Evolutionary conservation across 2,113 vertebrate species (phyloP), one percentile per base, ranked within the genome.

Genomic region (Chionis minor): DNA sequence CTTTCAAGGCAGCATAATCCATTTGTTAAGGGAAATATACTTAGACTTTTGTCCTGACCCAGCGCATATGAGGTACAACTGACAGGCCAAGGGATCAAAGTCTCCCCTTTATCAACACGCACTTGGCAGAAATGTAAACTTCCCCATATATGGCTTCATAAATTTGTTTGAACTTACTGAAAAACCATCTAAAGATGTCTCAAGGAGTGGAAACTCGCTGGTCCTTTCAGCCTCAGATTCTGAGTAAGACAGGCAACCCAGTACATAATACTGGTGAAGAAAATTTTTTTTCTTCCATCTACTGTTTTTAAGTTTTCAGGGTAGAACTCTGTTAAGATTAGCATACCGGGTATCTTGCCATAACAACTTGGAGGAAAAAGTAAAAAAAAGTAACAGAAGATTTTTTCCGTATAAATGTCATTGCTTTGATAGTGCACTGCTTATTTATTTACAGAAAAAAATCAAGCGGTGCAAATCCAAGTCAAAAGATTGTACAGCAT

Each of bases 61-160:
- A 19, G 73, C 83, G 69, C 82, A 67, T 11, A 51, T 1, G 61
- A 91, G 86, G 75, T 49, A 91, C 96, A 94, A 93, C 81, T 88
- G 96, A 83, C 89, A 66, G 91, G 26, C 56, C 71, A 56, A 6
- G 45, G 91, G 96, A 94, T 77, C 97, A 96, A 97, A 97, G 97
- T 96, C 93, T 95, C 79, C 78, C 93, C 84, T 96, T 96, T 97
- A 97, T 96, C 95, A 71, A 78, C 86, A 0, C 0, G 5, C 70
- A 82, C 89, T 97, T 88, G 93, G 95, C 81, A 95, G 81, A 96
- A 94, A 84, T 33, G 70, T 92, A 92, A 95, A 95, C 96, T 95
- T 94, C 91, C 94, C 95, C 84, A 44, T 94, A 10, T 20, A 90
- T 4, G 45, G 89, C 92, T 94, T 61, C 84, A 82, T 56, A 88